Evolutionary conservation across 1,140 invertebrate genomes (phyloP), one percentile per base, ranked within the genome.

Genomic region (Temnothorax curvispinosus): DNA sequence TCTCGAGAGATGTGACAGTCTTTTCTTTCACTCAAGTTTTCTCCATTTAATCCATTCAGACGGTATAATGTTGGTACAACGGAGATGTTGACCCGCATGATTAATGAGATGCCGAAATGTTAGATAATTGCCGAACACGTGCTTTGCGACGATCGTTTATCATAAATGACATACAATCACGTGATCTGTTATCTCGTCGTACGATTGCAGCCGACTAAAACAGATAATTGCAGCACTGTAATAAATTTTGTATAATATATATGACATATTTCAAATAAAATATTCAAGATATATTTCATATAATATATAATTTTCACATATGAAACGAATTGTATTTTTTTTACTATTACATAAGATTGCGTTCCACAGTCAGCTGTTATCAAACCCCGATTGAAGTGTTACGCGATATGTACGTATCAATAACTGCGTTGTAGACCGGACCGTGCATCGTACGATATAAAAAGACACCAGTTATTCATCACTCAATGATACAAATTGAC

Each of bases 271-370:
- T 69, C 11, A 54, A 27, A 62, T 47, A 41, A 54, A 80, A 6
- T 21, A 50, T 67, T 41, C 0, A 7, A 80, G 50, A 35, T 65
- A 54, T 65, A 15, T 64, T 76, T 35, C 6, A 67, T 44, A 44
- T 76, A 27, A 27, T 38, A 15, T 52, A 81, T 69, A 38, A 18
- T 52, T 52, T 80, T 81, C 52, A 44, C 21, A 50, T 62, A 77
- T 69, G 11, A 58, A 54, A n/a, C 5, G 5, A 81, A 41, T 69
- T 13, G 3, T n/a, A 47, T 62, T 77, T 44, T 27, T 21, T 21
- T 62, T 77, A 58, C 54, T 69, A n/a, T 69, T 65, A 41, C 41
- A 41, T 65, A 9, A 72, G 13, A 52, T 44, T 41, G 35, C 13
- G 13, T 76, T 3, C 9, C 15, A 52, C 35, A 18, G 35, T 58